Evolutionary conservation across 2,113 vertebrate genomes (phyloP), one percentile per base, ranked within the genome.

Genomic region (Lampris incognitus): DNA sequence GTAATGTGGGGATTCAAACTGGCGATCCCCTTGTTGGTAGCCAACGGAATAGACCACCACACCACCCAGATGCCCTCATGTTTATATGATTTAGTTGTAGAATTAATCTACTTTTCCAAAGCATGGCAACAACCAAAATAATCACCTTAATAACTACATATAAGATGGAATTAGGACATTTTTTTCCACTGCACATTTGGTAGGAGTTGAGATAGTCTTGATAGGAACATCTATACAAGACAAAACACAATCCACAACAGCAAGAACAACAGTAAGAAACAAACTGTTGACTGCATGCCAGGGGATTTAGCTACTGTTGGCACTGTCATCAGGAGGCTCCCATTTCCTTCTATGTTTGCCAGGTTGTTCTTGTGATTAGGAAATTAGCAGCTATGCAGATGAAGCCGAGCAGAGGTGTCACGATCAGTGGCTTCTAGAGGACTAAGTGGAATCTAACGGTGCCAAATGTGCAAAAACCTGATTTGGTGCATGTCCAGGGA

Each of bases 361-460:
- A 46, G 69, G 83, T 79, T 84, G 58, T 84, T 72, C 64, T 66
- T 77, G 66, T 83, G 62, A 92, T 88, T 82, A 86, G 80, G 71
- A 76, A 86, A 87, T 88, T 86, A 85, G 74, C 72, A 11, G 36
- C 49, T 69, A 57, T 78, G 81, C 38, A 85, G 85, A 87, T 81
- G 55, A 80, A 75, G 76, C 72, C 46, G 13, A 69, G 76, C 74
- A 8, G 51, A 72, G 71, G 69, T 68, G 83, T 88, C 83, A 79
- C 64, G 77, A 83, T 70, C 61, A 46, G 78, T 46, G 50, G 55
- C 73, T 81, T 76, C 76, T 40, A 77, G 59, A 82, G 69, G 60
- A 62, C 41, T 60, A 49, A 51, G 57, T 38, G 46, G 9, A 68
- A 86, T 79, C 55, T n/a, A 42, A 65, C 59, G 58, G 58, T 66